These are phyloP conservation scores for Carpatolechia fugitivella DNA, from an alignment of 2,888 invertebrate species.

Conservation along the genomic window DNA sequence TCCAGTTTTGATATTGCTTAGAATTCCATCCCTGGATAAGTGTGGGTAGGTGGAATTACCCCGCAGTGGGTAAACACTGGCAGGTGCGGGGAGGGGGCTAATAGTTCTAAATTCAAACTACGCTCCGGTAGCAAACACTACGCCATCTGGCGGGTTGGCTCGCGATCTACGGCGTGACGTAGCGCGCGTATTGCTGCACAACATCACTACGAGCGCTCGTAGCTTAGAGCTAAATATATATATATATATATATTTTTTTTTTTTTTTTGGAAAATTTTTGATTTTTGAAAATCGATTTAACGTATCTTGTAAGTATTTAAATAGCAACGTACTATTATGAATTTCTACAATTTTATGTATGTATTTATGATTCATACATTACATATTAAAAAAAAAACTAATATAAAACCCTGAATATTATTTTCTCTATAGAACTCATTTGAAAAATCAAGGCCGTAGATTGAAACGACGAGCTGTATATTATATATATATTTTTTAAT, in stretches of 20 bases:
- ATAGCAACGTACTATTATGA: background rate
- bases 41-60: background rate
- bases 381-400: too few relatives aligned
- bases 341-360: too few relatives aligned
- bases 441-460: too few relatives aligned
- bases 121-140: slow-evolving; percentile 69
- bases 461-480: too few relatives aligned
- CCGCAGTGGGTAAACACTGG: slow-evolving; percentile 44
- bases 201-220: slow-evolving; percentile 20
- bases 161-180: slow-evolving; percentile 32
- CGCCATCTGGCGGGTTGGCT: slow-evolving; percentile 70
- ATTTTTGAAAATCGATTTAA: too few relatives aligned
- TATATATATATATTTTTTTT: too few relatives aligned
- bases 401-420: too few relatives aligned
- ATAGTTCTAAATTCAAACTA: slow-evolving; percentile 77
- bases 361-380: too few relatives aligned
- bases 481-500: background rate
- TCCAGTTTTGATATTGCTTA: background rate
- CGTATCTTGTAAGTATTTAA: background rate
- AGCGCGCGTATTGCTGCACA: slow-evolving; percentile 34
- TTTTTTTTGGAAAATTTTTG: too few relatives aligned
- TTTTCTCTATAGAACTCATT: too few relatives aligned
- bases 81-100: slow-evolving; percentile 62
- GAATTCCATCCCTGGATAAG: background rate
- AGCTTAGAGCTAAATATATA: background rate